Percentiles rank a stretch among this genome's conserved stretches.
Evolutionary conservation across 2,113 vertebrate species (phyloP).

Genomic region (Oryzias melastigma): DNA sequence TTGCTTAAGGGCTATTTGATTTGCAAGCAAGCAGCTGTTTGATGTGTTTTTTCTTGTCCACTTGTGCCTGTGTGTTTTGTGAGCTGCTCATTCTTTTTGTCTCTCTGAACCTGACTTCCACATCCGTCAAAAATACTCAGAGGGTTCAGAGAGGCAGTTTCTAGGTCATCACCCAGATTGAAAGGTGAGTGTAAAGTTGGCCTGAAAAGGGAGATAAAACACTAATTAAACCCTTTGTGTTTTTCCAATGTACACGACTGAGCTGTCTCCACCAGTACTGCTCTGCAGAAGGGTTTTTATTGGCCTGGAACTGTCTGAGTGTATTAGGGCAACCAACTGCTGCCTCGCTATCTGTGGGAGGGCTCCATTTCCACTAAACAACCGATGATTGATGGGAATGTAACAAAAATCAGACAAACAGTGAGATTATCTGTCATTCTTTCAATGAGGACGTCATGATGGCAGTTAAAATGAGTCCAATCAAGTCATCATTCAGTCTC

Average conservation of each 20-base stretch:
- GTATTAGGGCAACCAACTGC: conserved; percentile 38
- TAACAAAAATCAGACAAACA: conserved; percentile 32
- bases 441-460: conserved; percentile 18
- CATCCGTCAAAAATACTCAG: conserved; percentile 39
- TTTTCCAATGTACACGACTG: conserved; percentile 16
- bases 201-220: conserved; percentile 24
- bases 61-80: not conserved
- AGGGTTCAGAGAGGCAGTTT: conserved; percentile 27
- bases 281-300: conserved; percentile 28
- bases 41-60: conserved; percentile 3
- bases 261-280: conserved; percentile 15
- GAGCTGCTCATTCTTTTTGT: conserved; percentile 9
- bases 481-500: conserved; percentile 26
- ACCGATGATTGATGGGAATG: conserved; percentile 40
- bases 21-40: not conserved
- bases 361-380: conserved; percentile 38
- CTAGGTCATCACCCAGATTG: conserved; percentile 38
- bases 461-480: conserved; percentile 35
- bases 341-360: conserved; percentile 25
- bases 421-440: conserved; percentile 31
- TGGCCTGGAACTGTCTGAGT: conserved; percentile 52
- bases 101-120: conserved; percentile 25
- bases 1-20: conserved; percentile 4
- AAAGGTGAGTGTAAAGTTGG: conserved; percentile 57
- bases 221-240: conserved; percentile 59